Conservation (phyloP, 23 tunicate species). For the Diplosoma virens region DNA sequence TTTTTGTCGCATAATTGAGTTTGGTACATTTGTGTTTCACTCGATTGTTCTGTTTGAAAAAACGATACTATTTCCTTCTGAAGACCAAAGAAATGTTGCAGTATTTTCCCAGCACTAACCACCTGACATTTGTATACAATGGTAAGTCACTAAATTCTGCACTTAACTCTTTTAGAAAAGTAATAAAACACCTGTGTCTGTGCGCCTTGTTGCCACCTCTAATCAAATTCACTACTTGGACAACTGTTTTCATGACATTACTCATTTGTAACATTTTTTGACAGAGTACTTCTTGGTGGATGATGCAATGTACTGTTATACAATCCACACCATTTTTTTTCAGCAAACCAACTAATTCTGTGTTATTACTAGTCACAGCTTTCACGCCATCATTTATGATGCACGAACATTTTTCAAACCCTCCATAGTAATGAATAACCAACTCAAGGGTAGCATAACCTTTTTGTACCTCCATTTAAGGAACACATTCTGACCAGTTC, state of each 20-base stretch:
- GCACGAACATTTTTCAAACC: conserved; percentile 47
- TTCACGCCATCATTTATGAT: conserved; percentile 50
- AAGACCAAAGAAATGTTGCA: no score
- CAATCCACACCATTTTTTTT: conserved; percentile 50
- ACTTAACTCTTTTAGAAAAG: conserved; percentile 38
- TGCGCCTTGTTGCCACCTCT: conserved; percentile 45
- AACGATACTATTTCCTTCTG: no score
- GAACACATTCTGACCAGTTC: conserved; percentile 35
- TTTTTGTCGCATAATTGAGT: no score
- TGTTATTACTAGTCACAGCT: conserved; percentile 38
- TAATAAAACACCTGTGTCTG: conserved; percentile 35
- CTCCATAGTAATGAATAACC: conserved; percentile 9
- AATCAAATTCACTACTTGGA: conserved; percentile 50
- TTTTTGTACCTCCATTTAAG: conserved; percentile 35
- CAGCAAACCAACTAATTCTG: conserved; percentile 28
- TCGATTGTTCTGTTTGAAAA: no score
- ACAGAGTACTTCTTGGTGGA: conserved; percentile 74
- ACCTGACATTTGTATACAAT: conserved; percentile 34
- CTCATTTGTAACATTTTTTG: conserved; percentile 32
- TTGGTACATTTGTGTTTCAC: no score
- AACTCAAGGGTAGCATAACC: conserved; percentile 31
- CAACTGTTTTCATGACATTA: conserved; percentile 47
- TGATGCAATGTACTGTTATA: conserved; percentile 44
- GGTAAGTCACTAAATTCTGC: conserved; percentile 47
- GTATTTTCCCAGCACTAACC: conserved; percentile 62